Evolutionary conservation across 2,888 invertebrate species (phyloP).

Genomic region (Proisotoma minuta): DNA sequence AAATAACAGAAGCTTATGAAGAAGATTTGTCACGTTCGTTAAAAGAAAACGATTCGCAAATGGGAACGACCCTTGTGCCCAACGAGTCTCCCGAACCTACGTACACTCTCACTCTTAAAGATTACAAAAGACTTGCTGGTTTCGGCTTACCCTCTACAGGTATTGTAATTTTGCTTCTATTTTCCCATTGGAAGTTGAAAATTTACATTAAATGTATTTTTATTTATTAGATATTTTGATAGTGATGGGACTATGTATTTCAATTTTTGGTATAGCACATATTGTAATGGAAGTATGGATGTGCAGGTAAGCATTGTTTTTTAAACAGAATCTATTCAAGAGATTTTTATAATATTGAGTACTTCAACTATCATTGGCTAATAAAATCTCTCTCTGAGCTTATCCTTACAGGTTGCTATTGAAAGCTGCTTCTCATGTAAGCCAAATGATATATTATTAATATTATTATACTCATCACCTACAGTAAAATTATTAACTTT

Average conservation of each 20-base stretch:
- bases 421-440: conserved; percentile 6
- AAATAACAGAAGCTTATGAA: not conserved
- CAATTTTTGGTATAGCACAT: not conserved
- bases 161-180: not conserved
- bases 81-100: not conserved
- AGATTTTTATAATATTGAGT: no score
- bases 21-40: not conserved
- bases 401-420: not conserved
- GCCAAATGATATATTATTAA: not conserved
- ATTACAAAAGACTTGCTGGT: not conserved
- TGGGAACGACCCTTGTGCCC: not conserved
- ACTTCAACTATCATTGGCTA: no score
- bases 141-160: not conserved
- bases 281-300: conserved; percentile 5
- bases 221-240: conserved; percentile 5
- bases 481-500: not conserved
- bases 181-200: no score
- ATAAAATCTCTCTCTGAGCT: no score
- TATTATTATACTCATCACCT: not conserved
- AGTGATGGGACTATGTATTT: not conserved
- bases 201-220: no score
- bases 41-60: not conserved
- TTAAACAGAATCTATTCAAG: no score
- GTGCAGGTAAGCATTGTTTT: not conserved
- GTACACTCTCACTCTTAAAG: not conserved